Base-by-base conservation (phyloP, 2,113 vertebrate genomes). In the Notarius quadriscutis region DNA sequence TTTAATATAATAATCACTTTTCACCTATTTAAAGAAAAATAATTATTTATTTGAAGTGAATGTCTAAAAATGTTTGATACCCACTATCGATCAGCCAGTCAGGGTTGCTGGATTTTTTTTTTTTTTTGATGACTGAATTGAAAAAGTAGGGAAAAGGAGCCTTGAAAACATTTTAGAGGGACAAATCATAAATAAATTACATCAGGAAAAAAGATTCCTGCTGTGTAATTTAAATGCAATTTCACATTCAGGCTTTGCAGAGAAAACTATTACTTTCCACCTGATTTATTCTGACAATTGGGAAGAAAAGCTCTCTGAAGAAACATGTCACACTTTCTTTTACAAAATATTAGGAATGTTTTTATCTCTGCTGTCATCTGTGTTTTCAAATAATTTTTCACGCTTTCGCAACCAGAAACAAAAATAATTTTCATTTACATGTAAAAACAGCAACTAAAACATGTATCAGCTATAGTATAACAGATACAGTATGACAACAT, bases 191-290 rank as follows among this genome's bases (percentile, higher is more conserved):
- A 91, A 85, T 84, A 88, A 90, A 90, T 90, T 77, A 86, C 90
- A 89, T 74, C 85, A 34, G 62, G 83, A 89, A 91, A 88, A 58
- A 90, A 69, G 58, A 63, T 86, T 83, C 91, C 91, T 89, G 88
- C 91, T 89, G 91, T 89, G 93, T 89, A 92, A 93, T 93, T 85
- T 91, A 86, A 92, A 93, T 91, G 91, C 90, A 91, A 92, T 94
- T 91, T 92, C 67, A 89, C 86, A 83, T 84, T 50, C 41, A 27
- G 80, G 41, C 89, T 88, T 90, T 91, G 89, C 69, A 90, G 85
- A 67, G 87, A 88, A 81, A 89, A 91, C 80, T 65, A 82, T 9
- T 81, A 89, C 78, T 88, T 88, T 89, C 83, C 65, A 84, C 87
- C 81, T 51, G 84, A 86, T 82, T 88, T 85, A 81, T 85, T 88